Base-by-base conservation (phyloP, 2,797 vertebrate genomes). In the Cossypha heuglini region DNA sequence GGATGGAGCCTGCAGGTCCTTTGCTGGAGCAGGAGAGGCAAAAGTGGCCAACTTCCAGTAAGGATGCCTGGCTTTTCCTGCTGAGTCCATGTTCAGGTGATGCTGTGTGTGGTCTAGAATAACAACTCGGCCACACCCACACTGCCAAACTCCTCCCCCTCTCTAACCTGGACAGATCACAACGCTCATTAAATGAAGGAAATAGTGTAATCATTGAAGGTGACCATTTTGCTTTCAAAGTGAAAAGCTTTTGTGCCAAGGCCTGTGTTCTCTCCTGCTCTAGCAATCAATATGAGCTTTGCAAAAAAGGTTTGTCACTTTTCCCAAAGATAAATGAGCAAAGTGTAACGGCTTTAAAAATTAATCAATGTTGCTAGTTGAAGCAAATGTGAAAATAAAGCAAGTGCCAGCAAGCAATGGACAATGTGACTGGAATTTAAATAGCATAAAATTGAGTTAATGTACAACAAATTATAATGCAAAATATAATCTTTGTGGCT, bases 361-460 rank as follows among this genome's bases (percentile, higher is more conserved):
- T 76, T 67, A 87, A 88, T 93, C 63, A n/a, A 2, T 86, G 45
- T 66, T 94, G 57, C 73, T 82, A 26, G 80, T 63, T 90, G 84
- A 90, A 94, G 55, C 38, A 49, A 51, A 29, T 38, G 37, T 76
- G 90, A 84, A 94, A 93, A 92, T 61, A 76, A 94, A 72, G 35
- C 26, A 88, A 86, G 38, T 71, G 57, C 77, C 71, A 63, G 77
- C 51, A 78, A 89, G 88, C 22, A 71, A 73, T 1, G 4, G 12
- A 54, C 29, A 28, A 46, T 86, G 38, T 80, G 88, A 77, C 86
- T 76, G 29, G 91, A 92, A 94, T 93, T 82, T 59, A 91, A 87
- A 81, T 62, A 58, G 51, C 26, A 14, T 51, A 12, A 48, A 45
- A 68, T 3, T 71, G 74, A 85, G 51, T 57, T 84, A 48, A 6